These are phyloP conservation scores for Myocastor coypus DNA, from an alignment of 2,113 vertebrate species.

Conservation along the genomic window DNA sequence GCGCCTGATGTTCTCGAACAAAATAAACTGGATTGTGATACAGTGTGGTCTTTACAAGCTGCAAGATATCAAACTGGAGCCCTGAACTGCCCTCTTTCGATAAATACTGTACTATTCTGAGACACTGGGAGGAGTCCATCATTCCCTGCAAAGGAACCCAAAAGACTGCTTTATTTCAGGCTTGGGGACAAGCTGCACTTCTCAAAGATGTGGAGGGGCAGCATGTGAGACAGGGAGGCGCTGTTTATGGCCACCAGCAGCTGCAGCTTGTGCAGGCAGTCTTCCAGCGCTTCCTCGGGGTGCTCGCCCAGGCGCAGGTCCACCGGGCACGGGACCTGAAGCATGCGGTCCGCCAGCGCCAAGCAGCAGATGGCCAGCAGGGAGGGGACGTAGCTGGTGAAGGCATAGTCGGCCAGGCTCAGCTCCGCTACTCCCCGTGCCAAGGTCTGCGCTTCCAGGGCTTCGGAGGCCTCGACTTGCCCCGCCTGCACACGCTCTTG, in stretches of 20 bases:
- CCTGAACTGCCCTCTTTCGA: background rate
- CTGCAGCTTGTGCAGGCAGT: constrained; percentile 91
- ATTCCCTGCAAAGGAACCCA: too few species aligned
- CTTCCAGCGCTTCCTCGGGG: constrained; percentile 75
- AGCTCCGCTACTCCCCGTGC: constrained; percentile 91
- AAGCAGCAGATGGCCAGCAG: constrained; percentile 92
- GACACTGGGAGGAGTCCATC: background rate
- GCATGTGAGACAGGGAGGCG: constrained; percentile 83
- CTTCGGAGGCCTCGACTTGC: constrained; percentile 45
- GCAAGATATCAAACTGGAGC: background rate
- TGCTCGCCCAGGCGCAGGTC: constrained; percentile 82
- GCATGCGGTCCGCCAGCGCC: constrained; percentile 88
- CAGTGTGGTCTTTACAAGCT: constrained; percentile 44
- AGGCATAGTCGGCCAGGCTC: constrained; percentile 95
- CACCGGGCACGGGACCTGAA: constrained; percentile 74
- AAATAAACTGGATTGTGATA: constrained; percentile 53
- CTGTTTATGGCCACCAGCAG: constrained; percentile 92
- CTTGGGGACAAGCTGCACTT: constrained; percentile 71
- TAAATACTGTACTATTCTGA: background rate
- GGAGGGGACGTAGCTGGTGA: constrained; percentile 92
- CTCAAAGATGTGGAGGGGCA: constrained; percentile 75
- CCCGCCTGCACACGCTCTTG: constrained; percentile 77
- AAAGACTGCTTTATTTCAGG: constrained; percentile 44
- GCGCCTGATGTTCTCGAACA: background rate
- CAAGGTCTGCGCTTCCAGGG: constrained; percentile 83